Evolutionary conservation across 2,888 invertebrate species (phyloP).

Genomic region (Dinocampus coccinellae): DNA sequence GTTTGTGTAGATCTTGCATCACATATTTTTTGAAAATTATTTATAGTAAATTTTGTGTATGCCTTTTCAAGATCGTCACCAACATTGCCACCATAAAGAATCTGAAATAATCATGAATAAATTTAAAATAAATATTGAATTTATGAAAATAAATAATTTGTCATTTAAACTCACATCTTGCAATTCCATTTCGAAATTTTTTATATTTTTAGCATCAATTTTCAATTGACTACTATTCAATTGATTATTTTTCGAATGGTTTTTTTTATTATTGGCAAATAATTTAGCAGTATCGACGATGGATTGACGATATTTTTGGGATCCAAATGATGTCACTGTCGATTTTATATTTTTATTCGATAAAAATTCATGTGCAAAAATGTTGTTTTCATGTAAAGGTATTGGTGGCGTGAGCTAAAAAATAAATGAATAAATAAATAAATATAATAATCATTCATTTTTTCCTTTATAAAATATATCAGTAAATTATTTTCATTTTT

Average conservation of each 20-base stretch:
- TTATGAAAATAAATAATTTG: not conserved
- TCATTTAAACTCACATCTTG: not conserved
- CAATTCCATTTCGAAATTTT: constrained; percentile 16
- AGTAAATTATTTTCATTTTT: not conserved
- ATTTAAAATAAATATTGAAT: not conserved
- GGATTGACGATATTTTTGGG: constrained; percentile 5
- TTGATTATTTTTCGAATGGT: not conserved
- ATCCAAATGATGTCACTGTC: not conserved
- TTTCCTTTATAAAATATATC: not conserved
- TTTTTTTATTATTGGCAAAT: constrained; percentile 14
- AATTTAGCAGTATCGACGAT: not conserved
- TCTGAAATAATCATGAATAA: not conserved
- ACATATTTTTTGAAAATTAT: not conserved
- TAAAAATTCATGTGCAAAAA: not conserved
- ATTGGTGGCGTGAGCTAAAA: constrained; percentile 16
- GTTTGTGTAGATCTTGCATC: not conserved
- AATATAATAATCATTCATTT: not conserved
- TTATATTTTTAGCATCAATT: constrained; percentile 15
- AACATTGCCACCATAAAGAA: too few species aligned
- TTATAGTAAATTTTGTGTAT: not conserved
- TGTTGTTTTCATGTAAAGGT: not conserved
- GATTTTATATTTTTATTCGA: not conserved
- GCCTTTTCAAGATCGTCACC: not conserved
- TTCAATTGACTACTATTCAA: too few species aligned
- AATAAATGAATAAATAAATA: constrained; percentile 3